Evolutionary conservation across 2,797 vertebrate species (phyloP), one percentile per base, ranked within the genome.

Genomic region (Sebastes oblongus): DNA sequence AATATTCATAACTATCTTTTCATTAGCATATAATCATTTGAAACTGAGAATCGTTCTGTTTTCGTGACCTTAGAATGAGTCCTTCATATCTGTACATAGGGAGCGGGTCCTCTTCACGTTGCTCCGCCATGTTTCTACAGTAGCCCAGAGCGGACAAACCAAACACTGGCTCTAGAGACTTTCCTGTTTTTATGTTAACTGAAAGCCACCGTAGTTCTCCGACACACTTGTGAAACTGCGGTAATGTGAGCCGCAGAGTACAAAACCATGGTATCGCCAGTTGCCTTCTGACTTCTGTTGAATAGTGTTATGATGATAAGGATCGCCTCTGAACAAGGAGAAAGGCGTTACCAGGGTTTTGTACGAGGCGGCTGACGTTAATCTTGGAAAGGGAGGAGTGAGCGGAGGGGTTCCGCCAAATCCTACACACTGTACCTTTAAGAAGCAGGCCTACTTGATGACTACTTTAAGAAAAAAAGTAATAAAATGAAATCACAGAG

Each of bases 311-410:
- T 52, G 0, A 52, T 52, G 46, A 4, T 52, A 50, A 50, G 42
- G 18, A 50, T 50, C 0, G 42, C 42, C 42, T 52, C 46, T 20
- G 46, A 52, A 0, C 18, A 18, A n/a, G 46, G 0, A 0, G 18
- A 52, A 52, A 0, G 46, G 46, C 4, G 18, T 52, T 52, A 20
- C 46, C 46, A 0, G 0, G 18, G 0, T n/a, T 52, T 52, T n/a
- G 46, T 52, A 52, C 46, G 0, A 0, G 8, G 18, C 0, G 8
- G 18, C 46, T 52, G 4, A 20, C 46, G 46, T 52, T 52, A 52
- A 0, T 52, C 46, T 52, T 52, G 46, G 18, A 52, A 50, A 52
- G 46, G 46, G 46, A 52, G 18, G 46, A n/a, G 18, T 52, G 46
- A 52, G 8, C 18, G 4, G 18, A n/a, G 46, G 46, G 46, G 46